Percentiles rank a stretch among this genome's conserved stretches.
Evolutionary conservation across 1,140 invertebrate species (phyloP).

Genomic region (Sinella curviseta): DNA sequence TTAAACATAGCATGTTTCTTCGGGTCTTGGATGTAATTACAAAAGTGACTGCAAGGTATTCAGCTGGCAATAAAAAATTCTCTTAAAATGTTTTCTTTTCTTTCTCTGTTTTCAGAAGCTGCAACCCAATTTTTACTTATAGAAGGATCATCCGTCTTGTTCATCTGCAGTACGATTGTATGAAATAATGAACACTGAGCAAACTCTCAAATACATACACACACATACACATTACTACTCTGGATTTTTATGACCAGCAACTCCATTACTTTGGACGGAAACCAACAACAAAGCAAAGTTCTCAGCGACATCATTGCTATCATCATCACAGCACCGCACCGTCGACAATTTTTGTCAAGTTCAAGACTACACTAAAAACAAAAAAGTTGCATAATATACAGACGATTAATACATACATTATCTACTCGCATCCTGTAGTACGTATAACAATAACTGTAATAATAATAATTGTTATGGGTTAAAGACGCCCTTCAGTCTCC

Average conservation of each 20-base stretch:
- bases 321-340: background rate
- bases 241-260: background rate
- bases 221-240: too few relatives aligned
- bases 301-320: background rate
- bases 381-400: too few relatives aligned
- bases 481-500: slow-evolving; percentile 17
- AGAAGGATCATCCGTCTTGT: too few relatives aligned
- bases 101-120: background rate
- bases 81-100: background rate
- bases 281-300: background rate
- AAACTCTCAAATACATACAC: too few relatives aligned
- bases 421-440: background rate
- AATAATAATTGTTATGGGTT: background rate
- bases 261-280: background rate
- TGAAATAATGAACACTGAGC: too few relatives aligned
- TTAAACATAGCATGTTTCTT: too few relatives aligned
- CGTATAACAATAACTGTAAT: background rate
- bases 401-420: too few relatives aligned
- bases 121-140: too few relatives aligned
- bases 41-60: background rate
- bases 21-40: too few relatives aligned
- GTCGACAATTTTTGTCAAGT: slow-evolving; percentile 6
- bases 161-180: too few relatives aligned
- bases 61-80: background rate
- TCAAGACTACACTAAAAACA: background rate